These are phyloP conservation scores for Seira musarum DNA, from an alignment of 2,888 invertebrate genomes.

Conservation along the genomic window DNA sequence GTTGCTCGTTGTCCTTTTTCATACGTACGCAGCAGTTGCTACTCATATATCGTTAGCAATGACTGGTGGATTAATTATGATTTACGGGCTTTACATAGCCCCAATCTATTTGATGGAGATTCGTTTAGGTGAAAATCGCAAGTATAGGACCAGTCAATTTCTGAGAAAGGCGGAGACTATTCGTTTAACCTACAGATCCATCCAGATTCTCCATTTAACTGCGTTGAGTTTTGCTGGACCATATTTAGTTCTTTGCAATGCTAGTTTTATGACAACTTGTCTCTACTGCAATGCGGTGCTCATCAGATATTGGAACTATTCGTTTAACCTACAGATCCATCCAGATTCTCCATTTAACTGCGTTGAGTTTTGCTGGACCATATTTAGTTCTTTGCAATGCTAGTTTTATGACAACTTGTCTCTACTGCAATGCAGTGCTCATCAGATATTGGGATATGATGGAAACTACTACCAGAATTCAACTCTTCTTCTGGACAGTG, in stretches of 20 bases:
- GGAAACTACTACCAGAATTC: not conserved
- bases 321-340: not conserved
- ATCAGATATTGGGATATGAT: constrained; percentile 15
- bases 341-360: not conserved
- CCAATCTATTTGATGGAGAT: constrained; percentile 17
- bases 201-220: constrained; percentile 9
- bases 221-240: not conserved
- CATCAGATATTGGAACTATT: not conserved
- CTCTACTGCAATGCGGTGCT: constrained; percentile 8
- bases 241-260: not conserved
- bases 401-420: not conserved
- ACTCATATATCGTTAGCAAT: not conserved
- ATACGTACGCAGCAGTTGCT: not conserved
- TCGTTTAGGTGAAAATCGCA: not conserved
- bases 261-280: not conserved
- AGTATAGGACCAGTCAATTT: not conserved
- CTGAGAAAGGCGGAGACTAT: not conserved
- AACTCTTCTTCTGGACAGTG: not conserved
- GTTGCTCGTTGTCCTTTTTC: constrained; percentile 1
- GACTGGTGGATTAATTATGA: not conserved
- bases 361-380: not conserved
- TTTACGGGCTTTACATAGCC: not conserved
- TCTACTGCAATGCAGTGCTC: constrained; percentile 9
- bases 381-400: not conserved
- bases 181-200: not conserved